A percentile compares a stretch with the other conserved stretches of the same genome.
Conservation (phyloP, 2,797 vertebrate species). For the Cryptoblepharus egeriae region DNA sequence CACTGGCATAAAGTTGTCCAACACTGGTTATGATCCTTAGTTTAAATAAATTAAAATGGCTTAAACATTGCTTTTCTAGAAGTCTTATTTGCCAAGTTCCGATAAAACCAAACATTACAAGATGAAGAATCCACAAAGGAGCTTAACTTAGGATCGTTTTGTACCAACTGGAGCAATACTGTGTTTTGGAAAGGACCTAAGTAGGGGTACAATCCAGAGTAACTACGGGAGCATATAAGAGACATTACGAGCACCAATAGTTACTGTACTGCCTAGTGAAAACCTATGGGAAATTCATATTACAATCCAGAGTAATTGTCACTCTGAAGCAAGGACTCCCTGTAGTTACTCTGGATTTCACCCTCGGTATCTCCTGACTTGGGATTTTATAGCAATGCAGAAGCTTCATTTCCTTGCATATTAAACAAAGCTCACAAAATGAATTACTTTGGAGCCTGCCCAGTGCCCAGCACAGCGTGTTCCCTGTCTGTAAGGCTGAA, state of each 20-base stretch:
- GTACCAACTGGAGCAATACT: neutral
- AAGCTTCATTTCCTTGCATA: conserved; percentile 36
- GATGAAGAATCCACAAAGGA: neutral
- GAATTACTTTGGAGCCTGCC: conserved; percentile 41
- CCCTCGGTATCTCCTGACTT: neutral
- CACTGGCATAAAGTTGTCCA: neutral
- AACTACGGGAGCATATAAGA: too few species aligned
- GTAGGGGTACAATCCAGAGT: too few species aligned
- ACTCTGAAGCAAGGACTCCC: too few species aligned
- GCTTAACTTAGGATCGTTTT: neutral
- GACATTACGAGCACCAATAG: too few species aligned
- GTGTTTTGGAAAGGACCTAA: neutral
- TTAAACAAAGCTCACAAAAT: conserved; percentile 25
- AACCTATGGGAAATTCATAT: too few species aligned
- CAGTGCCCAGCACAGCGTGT: conserved; percentile 42
- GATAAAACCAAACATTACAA: neutral
- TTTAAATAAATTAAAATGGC: neutral
- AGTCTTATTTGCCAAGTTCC: neutral
- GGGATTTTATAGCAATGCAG: neutral
- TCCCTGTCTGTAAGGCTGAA: conserved; percentile 31
- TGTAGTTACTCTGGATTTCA: too few species aligned
- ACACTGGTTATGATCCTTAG: neutral
- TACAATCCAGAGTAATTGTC: too few species aligned
- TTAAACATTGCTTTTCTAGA: neutral
- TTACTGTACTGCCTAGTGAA: too few species aligned